phyloP scores from a whole-genome alignment of 1,140 invertebrate species.

The Drosophila pectinifera region DNA sequence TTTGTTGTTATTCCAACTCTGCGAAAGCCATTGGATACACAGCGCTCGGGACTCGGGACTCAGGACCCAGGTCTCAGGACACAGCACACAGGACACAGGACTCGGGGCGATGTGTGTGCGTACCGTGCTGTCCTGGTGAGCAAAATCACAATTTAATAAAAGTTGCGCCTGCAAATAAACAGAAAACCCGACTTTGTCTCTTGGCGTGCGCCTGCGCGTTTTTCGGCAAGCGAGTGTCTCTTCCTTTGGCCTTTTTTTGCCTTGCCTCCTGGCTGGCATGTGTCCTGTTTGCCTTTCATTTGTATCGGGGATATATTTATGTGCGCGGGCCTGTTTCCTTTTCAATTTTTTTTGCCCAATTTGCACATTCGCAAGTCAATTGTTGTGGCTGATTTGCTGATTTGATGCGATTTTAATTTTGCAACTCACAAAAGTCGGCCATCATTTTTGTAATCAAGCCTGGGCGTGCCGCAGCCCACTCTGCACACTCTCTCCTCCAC shows the following conservation, averaged over 20 bases:
- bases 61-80: slow-evolving; percentile 6
- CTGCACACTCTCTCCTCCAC: slow-evolving; percentile 15
- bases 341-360: slow-evolving; percentile 29
- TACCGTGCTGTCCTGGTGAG: slow-evolving; percentile 45
- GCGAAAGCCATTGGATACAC: slow-evolving; percentile 60
- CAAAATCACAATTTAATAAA: slow-evolving; percentile 81
- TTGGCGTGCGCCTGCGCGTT: slow-evolving; percentile 54
- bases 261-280: slow-evolving; percentile 17
- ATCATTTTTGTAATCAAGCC: slow-evolving; percentile 48
- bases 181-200: slow-evolving; percentile 54
- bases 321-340: not conserved
- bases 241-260: slow-evolving; percentile 3
- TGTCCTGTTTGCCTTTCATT: slow-evolving; percentile 46
- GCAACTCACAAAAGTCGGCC: slow-evolving; percentile 27
- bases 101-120: slow-evolving; percentile 16
- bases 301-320: slow-evolving; percentile 34
- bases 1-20: slow-evolving; percentile 79
- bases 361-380: slow-evolving; percentile 58
- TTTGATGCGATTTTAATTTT: slow-evolving; percentile 62
- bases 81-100: slow-evolving; percentile 1
- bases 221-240: slow-evolving; percentile 27
- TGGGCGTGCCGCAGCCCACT: slow-evolving; percentile 43
- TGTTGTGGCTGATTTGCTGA: slow-evolving; percentile 58
- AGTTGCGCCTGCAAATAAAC: slow-evolving; percentile 81
- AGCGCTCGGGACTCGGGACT: slow-evolving; percentile 22